Conservation (phyloP, 1,140 invertebrate genomes). For the Helicoverpa zea region DNA sequence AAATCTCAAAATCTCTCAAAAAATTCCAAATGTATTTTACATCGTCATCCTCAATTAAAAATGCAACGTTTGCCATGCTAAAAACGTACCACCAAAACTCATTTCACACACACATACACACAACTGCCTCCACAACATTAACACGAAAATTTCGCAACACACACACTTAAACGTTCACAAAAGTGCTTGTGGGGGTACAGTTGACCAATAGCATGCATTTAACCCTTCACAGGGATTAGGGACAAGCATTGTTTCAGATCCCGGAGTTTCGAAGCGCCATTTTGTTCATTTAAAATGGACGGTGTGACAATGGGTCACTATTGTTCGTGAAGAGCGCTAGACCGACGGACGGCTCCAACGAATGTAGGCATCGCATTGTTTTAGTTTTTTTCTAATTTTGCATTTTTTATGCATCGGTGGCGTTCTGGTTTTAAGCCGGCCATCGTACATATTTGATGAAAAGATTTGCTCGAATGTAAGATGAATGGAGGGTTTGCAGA, state of each 20-base stretch:
- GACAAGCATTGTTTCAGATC: slow-evolving; percentile 81
- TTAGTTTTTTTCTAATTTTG: slow-evolving; percentile 70
- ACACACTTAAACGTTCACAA: slow-evolving; percentile 53
- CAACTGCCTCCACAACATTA: not conserved
- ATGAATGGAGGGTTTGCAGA: not conserved
- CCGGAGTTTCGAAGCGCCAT: slow-evolving; percentile 77
- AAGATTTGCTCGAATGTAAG: slow-evolving; percentile 11
- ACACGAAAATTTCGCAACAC: slow-evolving; percentile 42
- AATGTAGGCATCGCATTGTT: slow-evolving; percentile 81
- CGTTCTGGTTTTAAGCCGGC: slow-evolving; percentile 25
- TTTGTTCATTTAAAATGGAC: slow-evolving; percentile 86
- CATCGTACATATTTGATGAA: slow-evolving; percentile 25
- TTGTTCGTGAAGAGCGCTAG: slow-evolving; percentile 72
- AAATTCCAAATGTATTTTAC: too few relatives aligned
- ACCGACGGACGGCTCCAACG: slow-evolving; percentile 66
- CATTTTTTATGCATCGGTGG: slow-evolving; percentile 50
- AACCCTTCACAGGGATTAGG: slow-evolving; percentile 83
- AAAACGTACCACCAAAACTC: slow-evolving; percentile 16
- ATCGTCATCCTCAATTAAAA: slow-evolving; percentile 1
- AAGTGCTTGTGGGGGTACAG: slow-evolving; percentile 62
- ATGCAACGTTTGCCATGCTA: slow-evolving; percentile 5
- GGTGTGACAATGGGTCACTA: slow-evolving; percentile 81
- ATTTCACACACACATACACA: slow-evolving; percentile 10
- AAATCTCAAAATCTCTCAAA: too few relatives aligned
- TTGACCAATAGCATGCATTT: slow-evolving; percentile 85